Conservation (phyloP, 1,140 invertebrate species). For the Spodoptera litura region DNA sequence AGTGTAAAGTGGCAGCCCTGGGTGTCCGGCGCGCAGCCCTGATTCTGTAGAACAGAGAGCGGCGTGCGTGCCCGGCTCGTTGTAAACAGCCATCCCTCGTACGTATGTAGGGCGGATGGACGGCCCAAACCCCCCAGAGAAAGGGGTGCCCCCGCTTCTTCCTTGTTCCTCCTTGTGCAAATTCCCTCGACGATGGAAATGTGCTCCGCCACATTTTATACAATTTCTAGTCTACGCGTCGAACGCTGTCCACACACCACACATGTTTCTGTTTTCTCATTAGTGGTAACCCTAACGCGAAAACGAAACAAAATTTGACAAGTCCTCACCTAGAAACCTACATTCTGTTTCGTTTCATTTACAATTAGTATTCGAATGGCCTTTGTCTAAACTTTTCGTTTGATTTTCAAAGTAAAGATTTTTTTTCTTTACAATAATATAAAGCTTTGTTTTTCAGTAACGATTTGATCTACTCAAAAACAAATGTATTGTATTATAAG, state of each 20-base stretch:
- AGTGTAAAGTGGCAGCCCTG: constrained; percentile 70
- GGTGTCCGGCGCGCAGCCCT: constrained; percentile 80
- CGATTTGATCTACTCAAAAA: too few relatives aligned
- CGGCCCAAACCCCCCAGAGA: constrained; percentile 71
- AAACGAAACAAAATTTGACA: background rate
- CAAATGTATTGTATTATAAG: too few relatives aligned
- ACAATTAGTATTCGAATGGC: background rate
- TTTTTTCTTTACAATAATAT: too few relatives aligned
- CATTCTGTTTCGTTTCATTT: background rate
- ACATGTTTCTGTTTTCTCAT: constrained; percentile 17
- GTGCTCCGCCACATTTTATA: constrained; percentile 85
- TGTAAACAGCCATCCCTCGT: constrained; percentile 81
- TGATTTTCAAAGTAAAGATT: too few relatives aligned
- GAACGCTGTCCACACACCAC: constrained; percentile 64
- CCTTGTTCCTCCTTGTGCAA: constrained; percentile 85
- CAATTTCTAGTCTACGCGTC: constrained; percentile 81
- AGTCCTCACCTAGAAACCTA: constrained; percentile 7
- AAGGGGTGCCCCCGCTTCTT: constrained; percentile 82
- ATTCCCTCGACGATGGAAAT: constrained; percentile 85
- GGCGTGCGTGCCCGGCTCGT: constrained; percentile 79
- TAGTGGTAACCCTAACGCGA: background rate
- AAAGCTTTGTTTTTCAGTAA: too few relatives aligned
- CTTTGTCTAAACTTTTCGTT: background rate
- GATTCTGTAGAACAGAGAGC: constrained; percentile 82
- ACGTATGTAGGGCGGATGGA: constrained; percentile 82